These are phyloP conservation scores for Melanerpes formicivorus DNA, from an alignment of 2,113 vertebrate genomes.

Conservation along the genomic window DNA sequence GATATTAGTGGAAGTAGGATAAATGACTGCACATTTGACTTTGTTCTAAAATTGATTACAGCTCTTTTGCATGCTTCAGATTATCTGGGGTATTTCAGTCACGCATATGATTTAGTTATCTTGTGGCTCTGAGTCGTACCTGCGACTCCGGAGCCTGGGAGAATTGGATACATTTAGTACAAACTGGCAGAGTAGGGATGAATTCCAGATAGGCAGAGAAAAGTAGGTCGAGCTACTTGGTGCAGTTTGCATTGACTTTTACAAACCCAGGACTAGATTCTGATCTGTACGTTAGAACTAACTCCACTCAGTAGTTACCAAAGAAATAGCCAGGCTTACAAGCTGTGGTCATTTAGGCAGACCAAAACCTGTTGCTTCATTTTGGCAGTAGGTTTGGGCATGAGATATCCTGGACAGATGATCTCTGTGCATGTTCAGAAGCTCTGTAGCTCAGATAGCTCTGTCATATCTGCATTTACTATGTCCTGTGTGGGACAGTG, in stretches of 20 bases:
- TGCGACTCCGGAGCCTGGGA: not conserved
- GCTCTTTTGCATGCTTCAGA: slow-evolving; percentile 35
- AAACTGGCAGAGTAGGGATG: not conserved
- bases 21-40: slow-evolving; percentile 5
- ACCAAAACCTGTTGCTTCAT: not conserved
- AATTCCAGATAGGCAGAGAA: not conserved
- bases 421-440: not conserved
- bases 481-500: not conserved
- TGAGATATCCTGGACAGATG: not conserved
- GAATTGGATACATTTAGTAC: not conserved
- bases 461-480: fast-evolving
- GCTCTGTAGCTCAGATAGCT: not conserved
- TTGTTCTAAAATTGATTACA: slow-evolving; percentile 43
- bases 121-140: not conserved
- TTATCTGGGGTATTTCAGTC: slow-evolving; percentile 20
- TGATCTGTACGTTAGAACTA: not conserved
- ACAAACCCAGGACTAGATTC: not conserved
- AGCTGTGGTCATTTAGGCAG: not conserved
- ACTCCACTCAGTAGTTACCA: not conserved
- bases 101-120: slow-evolving; percentile 25
- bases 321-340: not conserved
- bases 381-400: not conserved
- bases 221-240: slow-evolving; percentile 37
- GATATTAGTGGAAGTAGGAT: not conserved
- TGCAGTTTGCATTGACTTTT: not conserved